phyloP scores from a whole-genome alignment of 2,113 vertebrate species.

The Ceuthmochares aereus region DNA sequence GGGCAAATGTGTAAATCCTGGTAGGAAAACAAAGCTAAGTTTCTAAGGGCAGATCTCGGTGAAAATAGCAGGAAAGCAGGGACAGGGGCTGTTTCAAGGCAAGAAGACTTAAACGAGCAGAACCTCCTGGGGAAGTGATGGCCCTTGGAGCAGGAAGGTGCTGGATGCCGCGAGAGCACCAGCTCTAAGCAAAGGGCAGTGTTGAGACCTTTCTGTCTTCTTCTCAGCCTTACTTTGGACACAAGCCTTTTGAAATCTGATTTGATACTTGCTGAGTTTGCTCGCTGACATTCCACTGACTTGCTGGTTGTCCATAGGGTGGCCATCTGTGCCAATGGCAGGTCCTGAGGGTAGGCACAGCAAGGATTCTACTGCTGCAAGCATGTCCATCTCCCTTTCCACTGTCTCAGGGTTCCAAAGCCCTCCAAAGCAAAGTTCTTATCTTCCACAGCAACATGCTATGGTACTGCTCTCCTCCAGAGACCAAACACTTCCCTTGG shows the following conservation, averaged over 20 bases:
- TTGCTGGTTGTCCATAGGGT: background rate
- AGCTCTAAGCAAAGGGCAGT: accelerated
- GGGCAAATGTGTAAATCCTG: background rate
- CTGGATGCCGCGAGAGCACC: background rate
- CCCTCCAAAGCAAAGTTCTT: background rate
- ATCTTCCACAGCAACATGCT: background rate
- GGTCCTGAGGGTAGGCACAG: background rate
- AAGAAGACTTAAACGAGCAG: background rate
- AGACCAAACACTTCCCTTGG: background rate
- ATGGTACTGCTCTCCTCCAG: background rate
- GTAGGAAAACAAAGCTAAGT: background rate
- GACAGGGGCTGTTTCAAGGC: background rate
- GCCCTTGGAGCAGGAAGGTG: background rate
- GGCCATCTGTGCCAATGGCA: background rate
- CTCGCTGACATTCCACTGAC: background rate
- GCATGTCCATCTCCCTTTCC: background rate
- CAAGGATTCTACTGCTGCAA: background rate
- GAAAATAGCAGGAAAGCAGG: background rate
- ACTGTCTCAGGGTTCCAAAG: background rate
- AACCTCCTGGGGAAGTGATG: background rate
- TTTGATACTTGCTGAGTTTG: background rate
- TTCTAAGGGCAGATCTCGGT: background rate
- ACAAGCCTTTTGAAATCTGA: background rate
- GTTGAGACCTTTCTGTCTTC: background rate
- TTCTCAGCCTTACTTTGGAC: background rate